Evolutionary conservation across 1,140 invertebrate species (phyloP).

Genomic region (Ostrea edulis): DNA sequence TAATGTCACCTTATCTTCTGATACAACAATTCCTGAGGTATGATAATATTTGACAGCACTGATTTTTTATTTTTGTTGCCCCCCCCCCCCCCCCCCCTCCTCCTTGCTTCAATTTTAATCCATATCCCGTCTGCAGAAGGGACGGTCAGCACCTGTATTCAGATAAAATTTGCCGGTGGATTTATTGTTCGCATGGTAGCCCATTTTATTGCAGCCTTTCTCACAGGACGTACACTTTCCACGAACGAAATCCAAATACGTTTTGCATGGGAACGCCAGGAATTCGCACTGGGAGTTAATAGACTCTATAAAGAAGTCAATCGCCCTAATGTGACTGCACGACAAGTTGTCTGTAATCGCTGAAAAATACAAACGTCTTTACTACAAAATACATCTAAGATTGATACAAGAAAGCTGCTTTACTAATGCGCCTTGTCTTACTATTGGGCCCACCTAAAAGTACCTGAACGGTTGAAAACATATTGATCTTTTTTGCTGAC

Average conservation of each 20-base stretch:
- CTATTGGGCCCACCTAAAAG: not conserved
- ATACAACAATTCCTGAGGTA: no score
- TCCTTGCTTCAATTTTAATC: no score
- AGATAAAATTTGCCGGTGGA: conserved; percentile 63
- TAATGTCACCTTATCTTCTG: no score
- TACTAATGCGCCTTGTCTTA: not conserved
- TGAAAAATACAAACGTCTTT: conserved; percentile 39
- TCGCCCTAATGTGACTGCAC: conserved; percentile 93
- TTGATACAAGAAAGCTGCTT: not conserved
- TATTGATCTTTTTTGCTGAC: no score
- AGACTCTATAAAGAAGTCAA: conserved; percentile 93
- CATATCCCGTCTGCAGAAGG: conserved; percentile 50
- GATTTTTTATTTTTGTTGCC: no score
- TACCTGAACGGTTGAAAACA: no score
- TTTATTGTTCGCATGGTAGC: conserved; percentile 86
- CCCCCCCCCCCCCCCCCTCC: no score
- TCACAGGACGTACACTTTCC: conserved; percentile 88
- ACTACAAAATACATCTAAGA: not conserved
- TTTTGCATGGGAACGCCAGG: conserved; percentile 83
- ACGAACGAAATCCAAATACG: conserved; percentile 84
- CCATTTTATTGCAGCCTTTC: conserved; percentile 88
- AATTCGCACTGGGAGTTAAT: conserved; percentile 88
- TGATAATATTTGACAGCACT: no score
- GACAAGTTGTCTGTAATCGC: conserved; percentile 81
- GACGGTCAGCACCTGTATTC: conserved; percentile 43